Conservation (phyloP, 2,797 vertebrate species). For the Rhinichthys osculus region DNA sequence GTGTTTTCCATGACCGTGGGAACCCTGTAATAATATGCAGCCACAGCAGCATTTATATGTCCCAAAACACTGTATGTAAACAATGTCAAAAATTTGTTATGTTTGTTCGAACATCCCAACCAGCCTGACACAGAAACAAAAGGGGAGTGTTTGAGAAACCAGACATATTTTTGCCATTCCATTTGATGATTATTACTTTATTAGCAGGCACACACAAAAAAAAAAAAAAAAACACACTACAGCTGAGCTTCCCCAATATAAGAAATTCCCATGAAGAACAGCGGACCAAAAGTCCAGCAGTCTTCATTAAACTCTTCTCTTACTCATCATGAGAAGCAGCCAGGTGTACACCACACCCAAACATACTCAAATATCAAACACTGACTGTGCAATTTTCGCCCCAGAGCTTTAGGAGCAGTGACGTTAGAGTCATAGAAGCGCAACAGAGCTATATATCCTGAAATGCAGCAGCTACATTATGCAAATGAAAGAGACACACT, state of each 20-base stretch:
- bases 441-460: neutral
- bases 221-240: neutral
- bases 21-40: neutral
- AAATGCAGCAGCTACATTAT: conserved; percentile 5
- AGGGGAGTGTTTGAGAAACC: neutral
- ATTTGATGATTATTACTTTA: neutral
- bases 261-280: conserved; percentile 28
- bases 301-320: conserved; percentile 45
- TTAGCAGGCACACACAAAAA: neutral
- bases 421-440: neutral
- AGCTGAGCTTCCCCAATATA: conserved; percentile 27
- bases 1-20: neutral
- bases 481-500: neutral
- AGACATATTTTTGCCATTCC: neutral
- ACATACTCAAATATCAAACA: conserved; percentile 30
- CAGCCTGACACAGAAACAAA: neutral
- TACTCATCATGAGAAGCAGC: conserved; percentile 23
- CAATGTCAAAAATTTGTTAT: neutral
- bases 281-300: conserved; percentile 45
- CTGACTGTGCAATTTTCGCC: conserved; percentile 19
- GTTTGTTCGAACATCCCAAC: neutral
- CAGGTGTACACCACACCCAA: conserved; percentile 31
- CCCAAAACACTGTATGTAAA: neutral
- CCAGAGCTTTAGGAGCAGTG: conserved; percentile 24
- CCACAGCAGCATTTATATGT: neutral